Percentiles rank a stretch among this genome's conserved stretches.
Evolutionary conservation across 2,888 invertebrate genomes (phyloP).

Genomic region (Pseudococcus longispinus): DNA sequence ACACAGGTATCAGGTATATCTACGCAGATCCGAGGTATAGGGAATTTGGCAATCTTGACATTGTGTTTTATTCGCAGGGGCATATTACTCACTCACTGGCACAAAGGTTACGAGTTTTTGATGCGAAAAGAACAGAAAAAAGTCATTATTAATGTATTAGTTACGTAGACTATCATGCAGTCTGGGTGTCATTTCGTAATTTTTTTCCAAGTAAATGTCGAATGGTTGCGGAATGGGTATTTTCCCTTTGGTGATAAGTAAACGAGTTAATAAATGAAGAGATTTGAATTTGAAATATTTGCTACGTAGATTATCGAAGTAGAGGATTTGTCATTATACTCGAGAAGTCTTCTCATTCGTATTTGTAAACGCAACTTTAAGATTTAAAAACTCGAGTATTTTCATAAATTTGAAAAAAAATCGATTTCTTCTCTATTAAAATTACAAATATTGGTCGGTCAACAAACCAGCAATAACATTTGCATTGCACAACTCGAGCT

Average conservation of each 20-base stretch:
- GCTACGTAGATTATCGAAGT: no score
- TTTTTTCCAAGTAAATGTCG: neutral
- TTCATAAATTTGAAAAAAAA: no score
- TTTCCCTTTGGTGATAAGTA: neutral
- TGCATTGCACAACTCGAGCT: neutral
- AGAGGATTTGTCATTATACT: no score
- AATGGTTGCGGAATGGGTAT: neutral
- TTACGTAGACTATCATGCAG: neutral
- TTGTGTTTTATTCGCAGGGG: conserved; percentile 19
- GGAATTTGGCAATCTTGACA: conserved; percentile 34
- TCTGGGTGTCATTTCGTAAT: neutral
- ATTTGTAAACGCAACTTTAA: no score
- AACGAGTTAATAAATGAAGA: neutral
- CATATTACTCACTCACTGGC: neutral
- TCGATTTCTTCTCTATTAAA: neutral
- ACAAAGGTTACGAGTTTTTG: conserved; percentile 24
- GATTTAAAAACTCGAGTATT: neutral
- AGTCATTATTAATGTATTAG: conserved; percentile 28
- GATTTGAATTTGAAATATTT: no score
- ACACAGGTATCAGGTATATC: neutral
- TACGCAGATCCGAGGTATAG: neutral
- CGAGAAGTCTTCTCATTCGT: no score
- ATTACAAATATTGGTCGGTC: neutral
- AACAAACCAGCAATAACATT: neutral
- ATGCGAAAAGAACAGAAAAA: neutral